phyloP scores from a whole-genome alignment of 2,797 vertebrate genomes.

The Pantherophis alleghaniensis region DNA sequence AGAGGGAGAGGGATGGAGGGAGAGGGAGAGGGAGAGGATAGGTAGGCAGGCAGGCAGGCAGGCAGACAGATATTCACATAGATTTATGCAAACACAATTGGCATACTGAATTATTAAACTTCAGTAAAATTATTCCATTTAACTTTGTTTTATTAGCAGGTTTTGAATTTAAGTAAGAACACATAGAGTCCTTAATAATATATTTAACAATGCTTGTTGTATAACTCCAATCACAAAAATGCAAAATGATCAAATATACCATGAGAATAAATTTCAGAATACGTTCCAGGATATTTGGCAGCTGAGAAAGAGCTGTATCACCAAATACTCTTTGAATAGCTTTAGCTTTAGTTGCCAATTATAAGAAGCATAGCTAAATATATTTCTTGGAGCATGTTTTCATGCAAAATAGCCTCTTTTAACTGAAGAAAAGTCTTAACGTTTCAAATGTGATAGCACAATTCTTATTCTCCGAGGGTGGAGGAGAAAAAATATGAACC shows the following conservation, averaged over 20 bases:
- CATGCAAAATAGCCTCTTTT: conserved; percentile 30
- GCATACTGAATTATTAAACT: background rate
- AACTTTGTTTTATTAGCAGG: background rate
- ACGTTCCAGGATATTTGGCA: conserved; percentile 31
- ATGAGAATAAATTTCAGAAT: conserved; percentile 5
- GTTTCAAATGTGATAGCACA: conserved; percentile 19
- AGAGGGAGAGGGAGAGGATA: no score
- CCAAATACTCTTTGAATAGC: background rate
- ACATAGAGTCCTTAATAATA: background rate
- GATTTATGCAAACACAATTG: background rate
- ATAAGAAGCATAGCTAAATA: conserved; percentile 30
- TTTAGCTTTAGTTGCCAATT: conserved; percentile 30
- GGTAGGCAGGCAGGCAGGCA: no score
- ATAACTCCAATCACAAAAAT: background rate
- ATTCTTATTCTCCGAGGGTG: conserved; percentile 6
- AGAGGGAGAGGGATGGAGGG: no score
- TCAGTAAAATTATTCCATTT: background rate
- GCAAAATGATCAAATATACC: background rate
- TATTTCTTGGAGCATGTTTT: background rate
- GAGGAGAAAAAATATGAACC: background rate
- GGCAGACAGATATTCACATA: background rate
- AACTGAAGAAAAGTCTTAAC: conserved; percentile 31
- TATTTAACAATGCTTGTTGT: background rate
- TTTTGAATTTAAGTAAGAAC: background rate
- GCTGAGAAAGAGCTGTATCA: conserved; percentile 23